Percentiles rank a stretch among this genome's conserved stretches.
phyloP scores from a whole-genome alignment of 2,113 vertebrate species.

The Etheostoma spectabile region DNA sequence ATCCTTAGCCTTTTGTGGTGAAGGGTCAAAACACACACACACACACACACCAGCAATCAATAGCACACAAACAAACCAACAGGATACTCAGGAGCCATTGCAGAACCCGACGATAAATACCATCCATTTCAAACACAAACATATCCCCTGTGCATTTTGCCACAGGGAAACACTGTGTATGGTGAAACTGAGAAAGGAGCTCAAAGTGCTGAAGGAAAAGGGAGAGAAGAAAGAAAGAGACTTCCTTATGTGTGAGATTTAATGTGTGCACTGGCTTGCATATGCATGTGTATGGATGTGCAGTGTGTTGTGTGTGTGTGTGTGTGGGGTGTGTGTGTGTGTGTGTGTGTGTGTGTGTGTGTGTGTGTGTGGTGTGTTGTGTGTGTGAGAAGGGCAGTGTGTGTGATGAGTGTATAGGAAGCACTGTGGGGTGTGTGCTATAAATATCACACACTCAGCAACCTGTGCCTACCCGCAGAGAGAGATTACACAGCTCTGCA shows the following conservation, averaged over 20 bases:
- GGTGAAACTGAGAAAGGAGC: conserved; percentile 52
- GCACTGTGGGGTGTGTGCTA: conserved; percentile 75
- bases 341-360: conserved; percentile 31
- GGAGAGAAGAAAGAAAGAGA: conserved; percentile 22
- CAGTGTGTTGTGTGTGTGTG: not conserved
- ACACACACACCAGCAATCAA: not conserved
- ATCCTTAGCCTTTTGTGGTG: conserved; percentile 8
- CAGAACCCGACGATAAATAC: too few relatives aligned
- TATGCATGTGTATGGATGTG: conserved; percentile 26
- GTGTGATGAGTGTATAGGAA: conserved; percentile 69
- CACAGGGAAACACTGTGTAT: conserved; percentile 48
- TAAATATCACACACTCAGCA: conserved; percentile 80
- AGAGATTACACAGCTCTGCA: conserved; percentile 66
- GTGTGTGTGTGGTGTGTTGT: conserved; percentile 49
- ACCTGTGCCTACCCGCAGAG: conserved; percentile 74
- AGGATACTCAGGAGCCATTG: too few relatives aligned
- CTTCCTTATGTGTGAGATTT: conserved; percentile 18
- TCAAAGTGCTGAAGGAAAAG: conserved; percentile 42
- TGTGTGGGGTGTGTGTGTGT: too few relatives aligned
- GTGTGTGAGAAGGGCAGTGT: conserved; percentile 52
- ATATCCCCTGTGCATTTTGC: conserved; percentile 51
- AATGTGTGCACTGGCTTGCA: conserved; percentile 29
- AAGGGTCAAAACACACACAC: conserved; percentile 1
- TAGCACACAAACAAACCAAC: too few relatives aligned
- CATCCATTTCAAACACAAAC: conserved; percentile 70